Evolutionary conservation across 2,113 vertebrate species (phyloP), one percentile per base, ranked within the genome.

Genomic region (Empidonax traillii): DNA sequence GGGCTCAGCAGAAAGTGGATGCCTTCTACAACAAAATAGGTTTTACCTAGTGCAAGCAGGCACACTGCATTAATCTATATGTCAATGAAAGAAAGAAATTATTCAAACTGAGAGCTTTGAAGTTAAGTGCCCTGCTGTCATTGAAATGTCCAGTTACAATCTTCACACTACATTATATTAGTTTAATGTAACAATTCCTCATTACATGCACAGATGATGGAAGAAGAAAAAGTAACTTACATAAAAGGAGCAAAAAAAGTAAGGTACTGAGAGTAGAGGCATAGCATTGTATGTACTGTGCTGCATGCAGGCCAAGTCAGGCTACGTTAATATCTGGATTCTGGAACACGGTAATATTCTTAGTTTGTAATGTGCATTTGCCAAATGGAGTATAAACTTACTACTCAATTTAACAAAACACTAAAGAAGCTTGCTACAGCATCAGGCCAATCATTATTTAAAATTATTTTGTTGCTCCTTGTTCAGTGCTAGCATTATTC

Each of bases 361-460:
- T 73, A 55, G 44, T 62, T 76, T 74, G 35, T 49, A 93, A 80
- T 30, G n/a, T 56, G 33, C 52, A 28, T 44, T 96, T 97, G 37
- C 62, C 62, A 97, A 96, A 91, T 77, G 66, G 58, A 87, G 10
- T 93, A 76, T 77, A 87, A 93, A 88, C 52, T 94, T 93, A 59
- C 71, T 83, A 75, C 21, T 94, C 76, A 89, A 82, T 95, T 96
- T 91, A 96, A 89, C 85, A 96, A 91, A 89, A 85, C 73, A 89
- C 82, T 81, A 80, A 87, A 84, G 67, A 19, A 93, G 28, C 49
- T 81, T 85, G 53, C 66, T 89, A 82, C 37, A 89, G 44, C 62
- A 52, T 63, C 55, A 47, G 43, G 14, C 37, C 94, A 96, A 97
- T 95, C 89, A 96, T 94, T 96, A 91, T 90, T 97, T 96, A 71